phyloP scores from a whole-genome alignment of 1,140 invertebrate species.

The fruit fly (Drosophila melanogaster) region DNA sequence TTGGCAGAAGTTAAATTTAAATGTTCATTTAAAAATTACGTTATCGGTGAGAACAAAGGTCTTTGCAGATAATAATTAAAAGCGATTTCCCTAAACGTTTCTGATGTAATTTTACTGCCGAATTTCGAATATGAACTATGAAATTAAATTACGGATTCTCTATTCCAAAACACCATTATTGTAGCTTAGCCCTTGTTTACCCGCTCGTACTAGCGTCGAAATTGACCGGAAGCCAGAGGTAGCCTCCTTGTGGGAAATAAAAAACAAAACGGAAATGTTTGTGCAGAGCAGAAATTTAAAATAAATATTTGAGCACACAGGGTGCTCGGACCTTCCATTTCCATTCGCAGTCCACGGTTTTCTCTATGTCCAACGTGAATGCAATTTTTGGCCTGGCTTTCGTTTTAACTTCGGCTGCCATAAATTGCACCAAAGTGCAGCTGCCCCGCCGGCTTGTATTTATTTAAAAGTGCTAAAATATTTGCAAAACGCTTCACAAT shows the following conservation, averaged over 20 bases:
- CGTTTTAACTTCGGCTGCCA: slow-evolving; percentile 71
- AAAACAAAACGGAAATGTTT: slow-evolving; percentile 32
- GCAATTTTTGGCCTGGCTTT: slow-evolving; percentile 47
- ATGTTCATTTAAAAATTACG: neutral
- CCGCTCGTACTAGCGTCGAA: neutral
- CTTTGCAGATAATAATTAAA: neutral
- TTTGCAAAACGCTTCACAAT: slow-evolving; percentile 74
- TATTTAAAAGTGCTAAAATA: slow-evolving; percentile 74
- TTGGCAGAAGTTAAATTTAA: too few relatives aligned
- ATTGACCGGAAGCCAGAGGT: slow-evolving; percentile 3
- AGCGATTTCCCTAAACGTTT: neutral
- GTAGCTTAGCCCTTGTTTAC: neutral
- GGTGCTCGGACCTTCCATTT: slow-evolving; percentile 24
- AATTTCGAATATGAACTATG: neutral
- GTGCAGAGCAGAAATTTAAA: slow-evolving; percentile 22
- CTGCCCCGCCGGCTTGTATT: slow-evolving; percentile 52
- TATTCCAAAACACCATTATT: slow-evolving; percentile 1
- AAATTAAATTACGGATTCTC: neutral
- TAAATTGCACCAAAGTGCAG: slow-evolving; percentile 71
- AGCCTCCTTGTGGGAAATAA: slow-evolving; percentile 8
- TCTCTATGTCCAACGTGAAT: slow-evolving; percentile 22
- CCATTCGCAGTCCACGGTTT: slow-evolving; percentile 10
- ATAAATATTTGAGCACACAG: slow-evolving; percentile 57
- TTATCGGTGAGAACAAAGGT: neutral
- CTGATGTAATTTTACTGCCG: neutral